These are phyloP conservation scores for Pleuronectes platessa DNA, from an alignment of 2,113 vertebrate species.

Conservation along the genomic window DNA sequence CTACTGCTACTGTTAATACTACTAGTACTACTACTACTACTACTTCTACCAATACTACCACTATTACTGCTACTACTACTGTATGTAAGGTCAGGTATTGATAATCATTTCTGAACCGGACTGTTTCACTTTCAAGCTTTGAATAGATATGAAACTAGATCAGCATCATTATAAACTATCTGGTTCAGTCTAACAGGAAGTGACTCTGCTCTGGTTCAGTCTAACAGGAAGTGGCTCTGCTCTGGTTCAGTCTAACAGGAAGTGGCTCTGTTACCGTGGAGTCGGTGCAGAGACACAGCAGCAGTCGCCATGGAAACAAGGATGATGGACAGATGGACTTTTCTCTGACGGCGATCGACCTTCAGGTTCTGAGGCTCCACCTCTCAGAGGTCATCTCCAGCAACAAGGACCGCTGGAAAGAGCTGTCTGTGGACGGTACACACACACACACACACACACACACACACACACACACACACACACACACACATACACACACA, in stretches of 20 bases:
- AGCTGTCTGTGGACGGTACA: slow-evolving; percentile 89
- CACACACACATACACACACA: not conserved
- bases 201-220: slow-evolving; percentile 1
- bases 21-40: slow-evolving; percentile 73
- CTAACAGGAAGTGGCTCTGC: not conserved
- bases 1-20: not conserved
- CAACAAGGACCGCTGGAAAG: slow-evolving; percentile 97
- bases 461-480: slow-evolving; percentile 15
- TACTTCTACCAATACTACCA: slow-evolving; percentile 62
- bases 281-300: slow-evolving; percentile 84
- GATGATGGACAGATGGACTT: slow-evolving; percentile 84
- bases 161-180: too few species aligned
- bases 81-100: not conserved
- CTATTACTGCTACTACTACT: slow-evolving; percentile 60
- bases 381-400: slow-evolving; percentile 89
- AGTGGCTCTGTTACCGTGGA: slow-evolving; percentile 82
- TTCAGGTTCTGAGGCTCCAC: slow-evolving; percentile 86
- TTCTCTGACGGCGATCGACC: slow-evolving; percentile 88
- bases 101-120: not conserved
- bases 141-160: too few species aligned
- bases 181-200: too few species aligned
- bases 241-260: slow-evolving; percentile 74
- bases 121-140: too few species aligned
- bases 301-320: slow-evolving; percentile 73
- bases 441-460: not conserved